These are phyloP conservation scores for Xestobium rufovillosum DNA, from an alignment of 2,888 invertebrate genomes.

Conservation along the genomic window DNA sequence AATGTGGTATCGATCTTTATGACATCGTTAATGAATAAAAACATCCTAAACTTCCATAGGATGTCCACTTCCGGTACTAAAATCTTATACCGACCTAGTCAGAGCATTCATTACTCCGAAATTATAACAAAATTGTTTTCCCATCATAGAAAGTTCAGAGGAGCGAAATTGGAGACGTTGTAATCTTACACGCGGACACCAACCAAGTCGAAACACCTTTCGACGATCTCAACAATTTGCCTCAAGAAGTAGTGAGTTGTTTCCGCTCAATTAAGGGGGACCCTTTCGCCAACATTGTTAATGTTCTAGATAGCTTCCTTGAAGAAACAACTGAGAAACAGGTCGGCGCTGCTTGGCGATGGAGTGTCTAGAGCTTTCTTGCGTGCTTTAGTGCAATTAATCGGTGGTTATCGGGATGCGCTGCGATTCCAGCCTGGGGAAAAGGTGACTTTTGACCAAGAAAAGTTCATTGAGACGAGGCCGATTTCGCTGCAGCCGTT, in stretches of 20 bases:
- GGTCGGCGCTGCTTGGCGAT: constrained; percentile 76
- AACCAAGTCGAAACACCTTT: constrained; percentile 82
- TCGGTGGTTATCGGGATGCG: constrained; percentile 91
- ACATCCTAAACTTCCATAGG: too few relatives aligned
- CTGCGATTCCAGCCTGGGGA: constrained; percentile 66
- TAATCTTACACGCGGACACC: constrained; percentile 87
- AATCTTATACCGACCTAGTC: too few relatives aligned
- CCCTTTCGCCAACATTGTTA: constrained; percentile 14
- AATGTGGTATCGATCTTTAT: too few relatives aligned
- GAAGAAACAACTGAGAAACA: constrained; percentile 67
- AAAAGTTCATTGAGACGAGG: constrained; percentile 81
- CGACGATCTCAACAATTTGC: constrained; percentile 83
- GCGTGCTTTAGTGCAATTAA: constrained; percentile 82
- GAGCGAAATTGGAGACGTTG: constrained; percentile 88
- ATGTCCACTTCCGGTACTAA: too few relatives aligned
- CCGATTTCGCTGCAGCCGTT: constrained; percentile 81
- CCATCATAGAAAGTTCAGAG: constrained; percentile 69
- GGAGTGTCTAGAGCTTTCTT: constrained; percentile 90
- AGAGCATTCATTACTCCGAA: too few relatives aligned
- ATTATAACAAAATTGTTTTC: too few relatives aligned
- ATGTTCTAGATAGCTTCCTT: constrained; percentile 59
- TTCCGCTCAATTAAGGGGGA: constrained; percentile 9
- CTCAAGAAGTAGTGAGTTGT: constrained; percentile 73
- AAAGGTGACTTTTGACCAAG: constrained; percentile 76
- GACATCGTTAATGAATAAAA: too few relatives aligned